Percentiles rank a stretch among this genome's conserved stretches.
phyloP scores from a whole-genome alignment of 2,888 invertebrate species.

The Oscheius sp. region DNA sequence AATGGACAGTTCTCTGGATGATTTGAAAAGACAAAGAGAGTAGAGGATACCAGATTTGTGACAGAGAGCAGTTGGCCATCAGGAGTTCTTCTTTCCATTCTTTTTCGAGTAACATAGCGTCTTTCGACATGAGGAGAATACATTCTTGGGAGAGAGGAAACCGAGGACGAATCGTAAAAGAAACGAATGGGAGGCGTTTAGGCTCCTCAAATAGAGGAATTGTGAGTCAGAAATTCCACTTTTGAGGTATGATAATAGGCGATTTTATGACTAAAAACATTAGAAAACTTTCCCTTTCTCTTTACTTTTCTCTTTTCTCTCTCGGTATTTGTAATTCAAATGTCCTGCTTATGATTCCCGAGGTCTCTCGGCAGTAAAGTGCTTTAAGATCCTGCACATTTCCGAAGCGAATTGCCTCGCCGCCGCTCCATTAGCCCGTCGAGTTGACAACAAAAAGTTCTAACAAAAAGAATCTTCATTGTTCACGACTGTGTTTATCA shows the following conservation, averaged over 20 bases:
- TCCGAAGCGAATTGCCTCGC: background rate
- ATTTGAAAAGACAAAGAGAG: background rate
- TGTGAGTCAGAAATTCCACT: background rate
- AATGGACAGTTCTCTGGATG: slow-evolving; percentile 23
- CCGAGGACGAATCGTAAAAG: slow-evolving; percentile 16
- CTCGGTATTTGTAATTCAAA: too few relatives aligned
- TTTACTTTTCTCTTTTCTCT: too few relatives aligned
- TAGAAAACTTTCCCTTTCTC: too few relatives aligned
- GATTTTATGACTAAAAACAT: too few relatives aligned
- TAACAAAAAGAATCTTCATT: slow-evolving; percentile 1
- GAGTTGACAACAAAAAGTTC: too few relatives aligned
- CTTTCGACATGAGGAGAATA: slow-evolving; percentile 8
- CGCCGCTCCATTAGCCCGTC: background rate
- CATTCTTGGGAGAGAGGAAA: slow-evolving; percentile 7
- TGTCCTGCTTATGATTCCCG: background rate
- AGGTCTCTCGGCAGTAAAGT: background rate
- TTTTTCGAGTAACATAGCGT: slow-evolving; percentile 39
- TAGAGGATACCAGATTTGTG: slow-evolving; percentile 36
- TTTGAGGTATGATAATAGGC: too few relatives aligned
- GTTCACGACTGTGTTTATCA: slow-evolving; percentile 22
- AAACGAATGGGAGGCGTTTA: background rate
- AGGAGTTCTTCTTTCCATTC: slow-evolving; percentile 49
- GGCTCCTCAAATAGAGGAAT: slow-evolving; percentile 3
- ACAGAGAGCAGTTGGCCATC: slow-evolving; percentile 48
- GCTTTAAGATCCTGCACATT: too few relatives aligned